phyloP scores from a whole-genome alignment of 2,113 vertebrate genomes.

The Tiliqua scincoides region DNA sequence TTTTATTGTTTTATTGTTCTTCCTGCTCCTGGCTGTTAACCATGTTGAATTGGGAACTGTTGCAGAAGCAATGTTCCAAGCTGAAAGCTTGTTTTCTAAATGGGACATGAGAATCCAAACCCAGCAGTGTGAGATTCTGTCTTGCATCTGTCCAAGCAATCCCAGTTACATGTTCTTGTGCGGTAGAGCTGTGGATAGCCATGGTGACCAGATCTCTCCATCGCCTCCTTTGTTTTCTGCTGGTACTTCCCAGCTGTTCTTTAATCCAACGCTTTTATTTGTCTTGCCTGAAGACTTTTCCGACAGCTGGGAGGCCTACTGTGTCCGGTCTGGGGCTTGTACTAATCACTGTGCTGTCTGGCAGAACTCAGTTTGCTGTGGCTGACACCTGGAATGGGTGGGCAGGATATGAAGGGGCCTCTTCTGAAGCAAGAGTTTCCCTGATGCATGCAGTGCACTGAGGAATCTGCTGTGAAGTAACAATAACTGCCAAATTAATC shows the following conservation, averaged over 20 bases:
- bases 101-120: background rate
- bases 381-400: background rate
- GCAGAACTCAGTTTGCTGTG: background rate
- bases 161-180: background rate
- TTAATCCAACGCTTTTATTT: background rate
- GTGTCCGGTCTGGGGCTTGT: background rate
- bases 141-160: background rate
- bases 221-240: background rate
- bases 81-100: background rate
- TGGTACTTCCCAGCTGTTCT: background rate
- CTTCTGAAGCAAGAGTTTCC: background rate
- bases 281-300: background rate
- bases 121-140: background rate
- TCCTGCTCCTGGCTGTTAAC: background rate
- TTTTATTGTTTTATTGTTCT: too few species aligned
- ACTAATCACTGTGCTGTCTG: accelerated
- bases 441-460: background rate
- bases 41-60: background rate
- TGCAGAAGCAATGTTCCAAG: background rate
- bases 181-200: background rate
- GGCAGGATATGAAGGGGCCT: background rate
- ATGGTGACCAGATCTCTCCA: too few species aligned
- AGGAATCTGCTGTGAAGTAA: background rate
- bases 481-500: background rate
- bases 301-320: background rate